Evolutionary conservation across 2,888 invertebrate genomes (phyloP).

Genomic region (Boloria euphrosyne): DNA sequence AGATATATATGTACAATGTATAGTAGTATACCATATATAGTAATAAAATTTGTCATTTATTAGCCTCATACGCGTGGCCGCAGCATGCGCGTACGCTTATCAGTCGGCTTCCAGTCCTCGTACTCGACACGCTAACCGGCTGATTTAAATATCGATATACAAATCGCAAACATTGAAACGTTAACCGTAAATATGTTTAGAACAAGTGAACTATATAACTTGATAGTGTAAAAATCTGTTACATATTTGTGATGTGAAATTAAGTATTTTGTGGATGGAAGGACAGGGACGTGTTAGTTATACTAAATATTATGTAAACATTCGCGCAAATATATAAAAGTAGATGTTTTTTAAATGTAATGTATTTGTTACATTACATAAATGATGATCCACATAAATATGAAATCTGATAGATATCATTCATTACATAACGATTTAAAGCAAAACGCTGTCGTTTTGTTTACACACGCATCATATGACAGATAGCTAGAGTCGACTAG

Average conservation of each 20-base stretch:
- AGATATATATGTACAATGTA: slow-evolving; percentile 16
- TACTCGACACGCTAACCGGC: slow-evolving; percentile 21
- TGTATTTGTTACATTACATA: neutral
- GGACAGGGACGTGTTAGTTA: neutral
- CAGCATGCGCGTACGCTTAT: slow-evolving; percentile 63
- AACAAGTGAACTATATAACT: slow-evolving; percentile 1
- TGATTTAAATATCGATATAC: slow-evolving; percentile 17
- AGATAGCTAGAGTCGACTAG: slow-evolving; percentile 53
- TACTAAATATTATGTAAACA: too few relatives aligned
- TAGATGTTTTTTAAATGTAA: neutral
- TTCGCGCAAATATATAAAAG: too few relatives aligned
- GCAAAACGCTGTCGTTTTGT: slow-evolving; percentile 55
- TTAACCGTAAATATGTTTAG: neutral
- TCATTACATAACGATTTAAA: slow-evolving; percentile 29
- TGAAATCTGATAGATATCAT: slow-evolving; percentile 31
- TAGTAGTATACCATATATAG: too few relatives aligned
- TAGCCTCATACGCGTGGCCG: slow-evolving; percentile 46
- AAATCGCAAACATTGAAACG: neutral
- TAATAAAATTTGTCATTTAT: too few relatives aligned
- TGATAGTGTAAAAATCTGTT: neutral
- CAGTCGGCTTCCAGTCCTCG: slow-evolving; percentile 62
- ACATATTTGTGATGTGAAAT: neutral
- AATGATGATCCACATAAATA: slow-evolving; percentile 19
- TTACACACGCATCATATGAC: slow-evolving; percentile 58
- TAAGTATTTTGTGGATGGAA: neutral